phyloP scores from a whole-genome alignment of 2,888 invertebrate genomes.

The Liodrosophila aerea region DNA sequence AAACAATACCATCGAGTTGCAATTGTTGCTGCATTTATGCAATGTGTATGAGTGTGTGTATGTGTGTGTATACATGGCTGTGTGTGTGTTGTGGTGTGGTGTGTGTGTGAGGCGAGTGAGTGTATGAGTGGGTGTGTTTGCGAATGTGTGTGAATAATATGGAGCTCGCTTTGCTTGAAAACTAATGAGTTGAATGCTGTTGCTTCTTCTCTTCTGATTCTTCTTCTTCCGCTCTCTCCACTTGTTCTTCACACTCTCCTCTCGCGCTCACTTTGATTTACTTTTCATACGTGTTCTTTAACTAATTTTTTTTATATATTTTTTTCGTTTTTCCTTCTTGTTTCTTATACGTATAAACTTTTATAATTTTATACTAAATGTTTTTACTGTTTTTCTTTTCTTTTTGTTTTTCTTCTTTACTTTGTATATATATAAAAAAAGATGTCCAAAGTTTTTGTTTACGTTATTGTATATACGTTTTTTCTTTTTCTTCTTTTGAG shows the following conservation, averaged over 20 bases:
- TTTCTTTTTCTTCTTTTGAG: constrained; percentile 37
- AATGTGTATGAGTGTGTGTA: constrained; percentile 48
- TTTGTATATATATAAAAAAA: constrained; percentile 79
- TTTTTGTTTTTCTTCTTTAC: constrained; percentile 49
- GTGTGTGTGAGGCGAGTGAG: constrained; percentile 33
- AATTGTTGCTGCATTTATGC: constrained; percentile 75
- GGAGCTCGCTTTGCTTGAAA: constrained; percentile 64
- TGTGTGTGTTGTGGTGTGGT: constrained; percentile 42
- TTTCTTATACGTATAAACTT: constrained; percentile 80
- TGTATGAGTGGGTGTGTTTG: constrained; percentile 22
- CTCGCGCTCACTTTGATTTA: constrained; percentile 62
- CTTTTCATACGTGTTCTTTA: constrained; percentile 72
- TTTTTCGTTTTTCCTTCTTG: constrained; percentile 45
- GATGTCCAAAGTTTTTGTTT: constrained; percentile 79
- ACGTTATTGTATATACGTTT: constrained; percentile 79
- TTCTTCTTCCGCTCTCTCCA: constrained; percentile 20
- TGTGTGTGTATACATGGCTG: constrained; percentile 47
- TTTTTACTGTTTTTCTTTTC: constrained; percentile 57
- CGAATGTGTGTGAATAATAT: constrained; percentile 48
- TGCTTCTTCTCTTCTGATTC: constrained; percentile 57
- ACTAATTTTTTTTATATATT: constrained; percentile 71
- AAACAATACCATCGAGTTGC: constrained; percentile 78
- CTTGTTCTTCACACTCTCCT: constrained; percentile 28
- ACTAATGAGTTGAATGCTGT: constrained; percentile 70
- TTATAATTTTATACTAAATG: constrained; percentile 80